Evolutionary conservation across 2,888 invertebrate genomes (phyloP).

Genomic region (Cosmorhoe ocellata): DNA sequence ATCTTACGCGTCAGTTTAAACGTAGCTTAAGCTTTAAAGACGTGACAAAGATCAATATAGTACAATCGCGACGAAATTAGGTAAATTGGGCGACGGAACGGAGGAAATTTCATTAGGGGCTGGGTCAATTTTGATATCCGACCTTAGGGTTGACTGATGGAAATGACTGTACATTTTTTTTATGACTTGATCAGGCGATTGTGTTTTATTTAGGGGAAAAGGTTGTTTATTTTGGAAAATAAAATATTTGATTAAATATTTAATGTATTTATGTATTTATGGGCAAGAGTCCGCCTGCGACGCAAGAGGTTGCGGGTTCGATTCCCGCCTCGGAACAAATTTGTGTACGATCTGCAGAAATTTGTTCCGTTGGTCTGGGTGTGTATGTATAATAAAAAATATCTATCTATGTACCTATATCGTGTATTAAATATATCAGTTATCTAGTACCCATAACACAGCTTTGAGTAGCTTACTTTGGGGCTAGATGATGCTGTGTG

Average conservation of each 20-base stretch:
- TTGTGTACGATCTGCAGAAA: too few species aligned
- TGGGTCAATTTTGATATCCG: conserved; percentile 54
- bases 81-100: conserved; percentile 40
- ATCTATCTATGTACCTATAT: too few species aligned
- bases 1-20: neutral
- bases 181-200: conserved; percentile 27
- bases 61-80: conserved; percentile 37
- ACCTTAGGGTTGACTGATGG: conserved; percentile 42
- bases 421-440: too few species aligned
- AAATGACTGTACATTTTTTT: conserved; percentile 38
- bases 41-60: conserved; percentile 30
- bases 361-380: too few species aligned
- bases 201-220: conserved; percentile 5
- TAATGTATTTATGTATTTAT: too few species aligned
- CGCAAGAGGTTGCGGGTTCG: too few species aligned
- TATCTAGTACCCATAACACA: too few species aligned
- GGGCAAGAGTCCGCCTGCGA: too few species aligned
- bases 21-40: neutral
- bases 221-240: conserved; percentile 16
- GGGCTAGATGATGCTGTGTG: too few species aligned
- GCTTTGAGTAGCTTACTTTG: too few species aligned
- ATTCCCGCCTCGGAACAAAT: too few species aligned
- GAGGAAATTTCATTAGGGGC: conserved; percentile 56
- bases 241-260: neutral
- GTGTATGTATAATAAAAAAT: too few species aligned